Percentiles rank a stretch among this genome's conserved stretches.
phyloP scores from a whole-genome alignment of 2,888 invertebrate genomes.

The Ypsolopha sequella region DNA sequence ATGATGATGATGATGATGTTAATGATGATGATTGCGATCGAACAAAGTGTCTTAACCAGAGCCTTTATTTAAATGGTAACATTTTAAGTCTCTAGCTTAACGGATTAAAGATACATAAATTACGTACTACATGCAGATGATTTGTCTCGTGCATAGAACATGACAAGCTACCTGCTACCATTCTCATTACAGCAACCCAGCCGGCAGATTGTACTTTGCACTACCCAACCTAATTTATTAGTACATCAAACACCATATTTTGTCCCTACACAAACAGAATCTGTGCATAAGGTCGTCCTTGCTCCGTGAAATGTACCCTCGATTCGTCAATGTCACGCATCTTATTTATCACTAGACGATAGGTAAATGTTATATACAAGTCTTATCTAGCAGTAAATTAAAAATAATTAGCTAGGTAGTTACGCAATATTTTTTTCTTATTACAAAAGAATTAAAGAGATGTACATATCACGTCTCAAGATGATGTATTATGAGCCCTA shows the following conservation, averaged over 20 bases:
- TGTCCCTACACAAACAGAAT: slow-evolving; percentile 36
- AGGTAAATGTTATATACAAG: background rate
- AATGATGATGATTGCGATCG: no score
- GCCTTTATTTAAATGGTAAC: no score
- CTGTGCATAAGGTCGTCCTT: slow-evolving; percentile 13
- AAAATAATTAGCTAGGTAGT: background rate
- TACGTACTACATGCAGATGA: no score
- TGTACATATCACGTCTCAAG: no score
- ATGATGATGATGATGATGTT: no score
- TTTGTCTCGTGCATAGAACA: background rate
- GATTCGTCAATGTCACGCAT: slow-evolving; percentile 54
- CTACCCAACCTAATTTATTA: slow-evolving; percentile 20
- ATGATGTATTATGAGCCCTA: no score
- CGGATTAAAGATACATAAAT: no score
- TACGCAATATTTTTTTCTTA: background rate
- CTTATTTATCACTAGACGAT: slow-evolving; percentile 48
- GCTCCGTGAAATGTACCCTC: slow-evolving; percentile 19
- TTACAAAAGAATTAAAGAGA: background rate
- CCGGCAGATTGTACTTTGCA: background rate
- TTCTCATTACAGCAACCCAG: background rate
- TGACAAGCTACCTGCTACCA: background rate
- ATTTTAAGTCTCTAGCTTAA: no score
- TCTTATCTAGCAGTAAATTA: background rate
- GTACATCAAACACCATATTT: slow-evolving; percentile 33
- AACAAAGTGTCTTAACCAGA: no score